A percentile compares a stretch with the other conserved stretches of the same genome.
These are phyloP conservation scores for Ciconia boyciana DNA, from an alignment of 2,113 vertebrate genomes.

Conservation along the genomic window DNA sequence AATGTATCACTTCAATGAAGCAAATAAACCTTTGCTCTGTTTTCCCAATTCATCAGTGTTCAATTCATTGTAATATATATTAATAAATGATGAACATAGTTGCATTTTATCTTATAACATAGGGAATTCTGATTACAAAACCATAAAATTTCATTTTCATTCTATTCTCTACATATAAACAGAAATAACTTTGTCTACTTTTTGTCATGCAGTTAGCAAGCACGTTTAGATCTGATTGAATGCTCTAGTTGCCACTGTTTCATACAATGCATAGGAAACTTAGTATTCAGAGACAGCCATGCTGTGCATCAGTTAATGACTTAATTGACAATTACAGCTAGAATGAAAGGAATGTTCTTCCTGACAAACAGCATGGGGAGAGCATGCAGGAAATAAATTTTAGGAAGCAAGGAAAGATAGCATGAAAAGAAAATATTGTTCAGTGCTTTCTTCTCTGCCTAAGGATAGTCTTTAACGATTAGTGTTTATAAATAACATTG, in stretches of 20 bases:
- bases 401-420: not conserved
- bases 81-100: not conserved
- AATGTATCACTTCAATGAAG: slow-evolving; percentile 38
- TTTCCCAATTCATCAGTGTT: slow-evolving; percentile 30
- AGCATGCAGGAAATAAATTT: not conserved
- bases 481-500: not conserved
- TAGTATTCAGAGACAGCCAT: not conserved
- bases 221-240: not conserved
- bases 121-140: not conserved
- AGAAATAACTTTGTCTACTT: not conserved
- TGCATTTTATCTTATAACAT: not conserved
- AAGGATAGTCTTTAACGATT: not conserved
- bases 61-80: not conserved
- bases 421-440: not conserved
- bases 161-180: not conserved
- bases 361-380: not conserved
- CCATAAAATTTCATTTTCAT: not conserved
- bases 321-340: not conserved
- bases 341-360: not conserved
- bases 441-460: no score
- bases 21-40: slow-evolving; percentile 59
- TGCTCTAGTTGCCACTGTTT: not conserved
- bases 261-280: not conserved
- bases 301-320: not conserved
- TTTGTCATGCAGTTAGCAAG: not conserved